Conservation (phyloP, 2,113 vertebrate genomes). For the Siphamia tubifer region DNA sequence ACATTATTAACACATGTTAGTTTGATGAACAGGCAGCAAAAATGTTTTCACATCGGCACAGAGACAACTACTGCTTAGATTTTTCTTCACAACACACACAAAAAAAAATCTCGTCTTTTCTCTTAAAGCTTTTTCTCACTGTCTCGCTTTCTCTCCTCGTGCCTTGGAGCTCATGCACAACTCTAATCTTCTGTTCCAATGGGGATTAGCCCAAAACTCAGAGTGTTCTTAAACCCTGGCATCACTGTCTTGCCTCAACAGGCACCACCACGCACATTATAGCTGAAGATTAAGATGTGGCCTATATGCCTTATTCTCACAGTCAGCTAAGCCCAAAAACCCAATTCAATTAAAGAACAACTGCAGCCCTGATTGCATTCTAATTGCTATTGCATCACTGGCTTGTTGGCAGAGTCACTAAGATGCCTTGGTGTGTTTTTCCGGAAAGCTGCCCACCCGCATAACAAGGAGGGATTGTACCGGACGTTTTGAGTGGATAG, state of each 20-base stretch:
- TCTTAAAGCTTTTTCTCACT: slow-evolving; percentile 26
- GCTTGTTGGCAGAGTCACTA: slow-evolving; percentile 51
- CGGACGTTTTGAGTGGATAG: slow-evolving; percentile 72
- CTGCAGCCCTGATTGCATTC: slow-evolving; percentile 35
- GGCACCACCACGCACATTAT: slow-evolving; percentile 34
- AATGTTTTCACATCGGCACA: no score
- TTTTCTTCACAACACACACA: slow-evolving; percentile 40
- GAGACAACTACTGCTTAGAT: no score
- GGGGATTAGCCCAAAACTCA: slow-evolving; percentile 58
- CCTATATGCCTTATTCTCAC: slow-evolving; percentile 36
- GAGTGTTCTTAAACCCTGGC: slow-evolving; percentile 48
- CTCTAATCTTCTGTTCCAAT: slow-evolving; percentile 57
- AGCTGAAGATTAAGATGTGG: slow-evolving; percentile 36
- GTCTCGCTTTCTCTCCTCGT: slow-evolving; percentile 10
- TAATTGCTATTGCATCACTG: slow-evolving; percentile 57
- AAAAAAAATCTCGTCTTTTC: slow-evolving; percentile 26
- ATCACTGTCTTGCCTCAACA: slow-evolving; percentile 25
- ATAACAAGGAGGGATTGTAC: slow-evolving; percentile 60
- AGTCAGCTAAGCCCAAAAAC: slow-evolving; percentile 10
- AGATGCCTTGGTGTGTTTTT: slow-evolving; percentile 59
- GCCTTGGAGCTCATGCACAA: slow-evolving; percentile 26
- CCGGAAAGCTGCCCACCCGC: slow-evolving; percentile 57
- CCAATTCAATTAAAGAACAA: slow-evolving; percentile 60
- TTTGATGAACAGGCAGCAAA: no score
- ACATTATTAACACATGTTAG: no score